Conservation (phyloP, 2,113 vertebrate species). For the Chaenocephalus aceratus region DNA sequence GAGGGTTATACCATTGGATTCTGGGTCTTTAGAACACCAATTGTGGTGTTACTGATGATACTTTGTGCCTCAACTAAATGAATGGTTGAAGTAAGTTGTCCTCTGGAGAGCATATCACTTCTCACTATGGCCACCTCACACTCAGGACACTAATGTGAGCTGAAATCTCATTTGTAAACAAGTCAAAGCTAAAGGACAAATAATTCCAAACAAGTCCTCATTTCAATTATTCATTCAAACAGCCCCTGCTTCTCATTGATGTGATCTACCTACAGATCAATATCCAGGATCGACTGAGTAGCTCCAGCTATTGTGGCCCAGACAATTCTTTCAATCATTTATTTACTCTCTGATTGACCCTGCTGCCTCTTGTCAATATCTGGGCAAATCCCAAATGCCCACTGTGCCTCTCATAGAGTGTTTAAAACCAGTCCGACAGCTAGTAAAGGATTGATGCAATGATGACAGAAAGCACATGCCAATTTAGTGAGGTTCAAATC, state of each 20-base stretch:
- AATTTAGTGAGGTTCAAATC: slow-evolving; percentile 35
- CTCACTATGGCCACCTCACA: slow-evolving; percentile 29
- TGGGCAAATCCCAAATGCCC: slow-evolving; percentile 61
- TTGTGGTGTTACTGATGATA: not conserved
- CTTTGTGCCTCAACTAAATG: slow-evolving; percentile 15
- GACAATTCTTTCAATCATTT: slow-evolving; percentile 84
- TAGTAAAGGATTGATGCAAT: slow-evolving; percentile 57
- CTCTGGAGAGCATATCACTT: slow-evolving; percentile 10
- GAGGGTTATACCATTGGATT: not conserved
- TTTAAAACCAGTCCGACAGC: slow-evolving; percentile 74
- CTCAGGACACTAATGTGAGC: slow-evolving; percentile 34
- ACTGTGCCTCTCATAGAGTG: slow-evolving; percentile 60
- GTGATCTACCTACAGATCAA: slow-evolving; percentile 77
- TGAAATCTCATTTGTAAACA: slow-evolving; percentile 69
- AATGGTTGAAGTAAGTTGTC: slow-evolving; percentile 16
- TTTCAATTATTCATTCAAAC: slow-evolving; percentile 71
- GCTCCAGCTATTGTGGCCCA: slow-evolving; percentile 67
- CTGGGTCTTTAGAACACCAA: not conserved
- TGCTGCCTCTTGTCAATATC: slow-evolving; percentile 69
- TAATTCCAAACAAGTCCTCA: slow-evolving; percentile 67
- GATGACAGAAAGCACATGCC: slow-evolving; percentile 43
- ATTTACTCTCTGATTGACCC: slow-evolving; percentile 83
- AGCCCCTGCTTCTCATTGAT: slow-evolving; percentile 65
- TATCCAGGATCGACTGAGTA: slow-evolving; percentile 75
- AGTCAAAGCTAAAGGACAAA: slow-evolving; percentile 63